A percentile compares a stretch with the other conserved stretches of the same genome.
Conservation (phyloP, 2,888 invertebrate genomes). For the Stegophylla sp. region DNA sequence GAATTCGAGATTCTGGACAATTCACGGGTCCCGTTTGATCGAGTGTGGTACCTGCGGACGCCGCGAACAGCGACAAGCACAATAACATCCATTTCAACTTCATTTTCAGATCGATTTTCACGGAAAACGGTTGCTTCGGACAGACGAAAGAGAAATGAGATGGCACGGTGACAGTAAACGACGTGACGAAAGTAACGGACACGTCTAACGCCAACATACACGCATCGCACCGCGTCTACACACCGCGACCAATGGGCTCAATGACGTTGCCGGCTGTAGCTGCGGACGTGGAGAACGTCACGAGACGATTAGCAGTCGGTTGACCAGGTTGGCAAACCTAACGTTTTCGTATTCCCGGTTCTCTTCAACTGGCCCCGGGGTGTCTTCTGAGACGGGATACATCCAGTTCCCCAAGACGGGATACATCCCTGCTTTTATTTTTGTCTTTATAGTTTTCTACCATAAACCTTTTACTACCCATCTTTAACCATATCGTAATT, state of each 20-base stretch:
- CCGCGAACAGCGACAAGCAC: slow-evolving; percentile 31
- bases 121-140: background rate
- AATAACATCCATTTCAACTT: slow-evolving; percentile 44
- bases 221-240: slow-evolving; percentile 31
- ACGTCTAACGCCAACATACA: slow-evolving; percentile 28
- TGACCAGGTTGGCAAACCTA: slow-evolving; percentile 43
- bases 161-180: background rate
- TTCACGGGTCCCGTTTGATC: too few relatives aligned
- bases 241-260: slow-evolving; percentile 31
- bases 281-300: slow-evolving; percentile 58
- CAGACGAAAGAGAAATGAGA: background rate
- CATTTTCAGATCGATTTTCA: background rate
- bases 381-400: too few relatives aligned
- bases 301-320: slow-evolving; percentile 29
- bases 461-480: too few relatives aligned
- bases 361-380: background rate
- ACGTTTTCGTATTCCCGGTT: background rate
- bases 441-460: too few relatives aligned
- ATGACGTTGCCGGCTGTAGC: slow-evolving; percentile 55
- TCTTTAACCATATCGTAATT: too few relatives aligned
- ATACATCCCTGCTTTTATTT: too few relatives aligned
- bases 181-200: slow-evolving; percentile 42
- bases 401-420: too few relatives aligned
- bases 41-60: slow-evolving; percentile 12
- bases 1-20: too few relatives aligned